Evolutionary conservation across 2,113 vertebrate species (phyloP).

Genomic region (Paraplagusia blochii): DNA sequence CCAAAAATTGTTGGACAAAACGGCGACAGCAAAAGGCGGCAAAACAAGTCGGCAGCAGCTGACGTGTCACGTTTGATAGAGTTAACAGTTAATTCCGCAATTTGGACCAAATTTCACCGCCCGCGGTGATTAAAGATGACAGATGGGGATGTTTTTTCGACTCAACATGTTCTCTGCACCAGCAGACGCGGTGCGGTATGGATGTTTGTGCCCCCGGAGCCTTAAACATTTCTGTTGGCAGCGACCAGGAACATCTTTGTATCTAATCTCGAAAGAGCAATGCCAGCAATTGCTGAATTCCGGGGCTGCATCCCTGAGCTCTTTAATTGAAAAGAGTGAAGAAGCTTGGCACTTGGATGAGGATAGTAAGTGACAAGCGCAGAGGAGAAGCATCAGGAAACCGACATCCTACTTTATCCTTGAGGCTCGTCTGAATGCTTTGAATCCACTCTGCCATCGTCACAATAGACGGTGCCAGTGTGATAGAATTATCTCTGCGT

Average conservation of each 20-base stretch:
- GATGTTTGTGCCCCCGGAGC: slow-evolving; percentile 26
- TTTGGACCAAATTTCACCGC: slow-evolving; percentile 16
- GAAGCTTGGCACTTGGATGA: slow-evolving; percentile 39
- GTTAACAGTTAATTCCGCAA: slow-evolving; percentile 8
- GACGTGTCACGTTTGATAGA: not conserved
- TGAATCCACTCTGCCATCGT: slow-evolving; percentile 34
- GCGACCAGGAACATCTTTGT: slow-evolving; percentile 26
- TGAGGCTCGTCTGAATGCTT: slow-evolving; percentile 25
- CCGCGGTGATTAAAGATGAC: slow-evolving; percentile 13
- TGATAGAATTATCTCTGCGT: slow-evolving; percentile 35
- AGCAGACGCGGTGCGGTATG: slow-evolving; percentile 5
- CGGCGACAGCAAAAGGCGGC: slow-evolving; percentile 5
- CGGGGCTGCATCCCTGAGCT: slow-evolving; percentile 32
- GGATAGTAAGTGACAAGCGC: slow-evolving; percentile 39
- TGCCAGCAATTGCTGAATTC: slow-evolving; percentile 33
- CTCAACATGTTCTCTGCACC: not conserved
- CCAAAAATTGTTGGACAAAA: not conserved
- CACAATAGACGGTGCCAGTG: slow-evolving; percentile 30
- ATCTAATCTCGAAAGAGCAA: slow-evolving; percentile 19
- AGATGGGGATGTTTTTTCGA: slow-evolving; percentile 39
- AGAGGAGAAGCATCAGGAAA: slow-evolving; percentile 35
- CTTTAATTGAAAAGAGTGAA: slow-evolving; percentile 62
- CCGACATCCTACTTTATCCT: slow-evolving; percentile 49
- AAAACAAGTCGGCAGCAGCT: not conserved
- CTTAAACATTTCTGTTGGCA: slow-evolving; percentile 23